Percentiles rank a stretch among this genome's conserved stretches.
Evolutionary conservation across 2,797 vertebrate genomes (phyloP).

Genomic region (Lateolabrax maculatus): DNA sequence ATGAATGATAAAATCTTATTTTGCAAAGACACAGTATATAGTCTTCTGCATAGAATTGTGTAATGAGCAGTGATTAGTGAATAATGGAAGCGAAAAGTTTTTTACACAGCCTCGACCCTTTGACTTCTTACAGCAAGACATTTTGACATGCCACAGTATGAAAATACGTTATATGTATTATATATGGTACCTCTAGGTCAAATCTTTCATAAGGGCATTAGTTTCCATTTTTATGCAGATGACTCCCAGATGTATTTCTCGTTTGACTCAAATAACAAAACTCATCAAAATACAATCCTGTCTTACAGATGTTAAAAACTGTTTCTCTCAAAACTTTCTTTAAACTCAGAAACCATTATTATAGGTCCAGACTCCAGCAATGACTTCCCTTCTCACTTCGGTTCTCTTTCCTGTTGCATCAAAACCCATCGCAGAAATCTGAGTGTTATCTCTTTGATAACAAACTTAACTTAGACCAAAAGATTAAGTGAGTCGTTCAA

Average conservation of each 20-base stretch:
- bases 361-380: neutral
- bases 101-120: neutral
- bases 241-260: too few relatives aligned
- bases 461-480: neutral
- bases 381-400: neutral
- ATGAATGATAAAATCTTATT: too few relatives aligned
- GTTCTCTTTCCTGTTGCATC: neutral
- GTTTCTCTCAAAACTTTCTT: too few relatives aligned
- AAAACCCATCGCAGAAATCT: neutral
- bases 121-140: neutral
- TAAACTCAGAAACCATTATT: neutral
- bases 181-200: too few relatives aligned
- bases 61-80: neutral
- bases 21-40: neutral
- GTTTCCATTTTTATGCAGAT: too few relatives aligned
- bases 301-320: too few relatives aligned
- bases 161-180: too few relatives aligned
- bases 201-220: too few relatives aligned
- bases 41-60: neutral
- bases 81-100: neutral
- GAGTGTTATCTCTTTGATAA: neutral
- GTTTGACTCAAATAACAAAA: too few relatives aligned
- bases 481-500: too few relatives aligned
- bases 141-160: neutral
- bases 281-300: too few relatives aligned